Conservation (phyloP, 1,140 invertebrate genomes). For the Ericerus pela region DNA sequence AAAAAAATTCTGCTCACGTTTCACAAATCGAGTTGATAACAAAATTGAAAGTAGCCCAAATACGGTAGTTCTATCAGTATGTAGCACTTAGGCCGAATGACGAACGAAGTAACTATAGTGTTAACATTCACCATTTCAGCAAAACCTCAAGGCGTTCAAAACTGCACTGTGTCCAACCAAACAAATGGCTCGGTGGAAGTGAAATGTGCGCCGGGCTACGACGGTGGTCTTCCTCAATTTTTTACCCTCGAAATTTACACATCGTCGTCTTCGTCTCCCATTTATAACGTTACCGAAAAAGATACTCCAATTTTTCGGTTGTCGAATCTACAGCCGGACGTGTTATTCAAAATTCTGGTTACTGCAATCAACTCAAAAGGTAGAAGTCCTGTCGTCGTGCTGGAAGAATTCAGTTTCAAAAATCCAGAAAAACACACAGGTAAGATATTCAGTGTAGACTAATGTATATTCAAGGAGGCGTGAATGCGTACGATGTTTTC, state of each 20-base stretch:
- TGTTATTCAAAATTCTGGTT: slow-evolving; percentile 53
- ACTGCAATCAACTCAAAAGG: slow-evolving; percentile 67
- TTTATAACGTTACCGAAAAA: slow-evolving; percentile 45
- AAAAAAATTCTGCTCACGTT: too few relatives aligned
- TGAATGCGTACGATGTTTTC: too few relatives aligned
- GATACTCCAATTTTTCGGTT: slow-evolving; percentile 52
- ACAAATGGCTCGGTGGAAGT: slow-evolving; percentile 58
- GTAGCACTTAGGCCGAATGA: too few relatives aligned
- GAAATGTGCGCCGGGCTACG: slow-evolving; percentile 56
- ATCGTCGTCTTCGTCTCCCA: slow-evolving; percentile 36
- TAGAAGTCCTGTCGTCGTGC: slow-evolving; percentile 45
- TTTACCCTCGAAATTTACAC: slow-evolving; percentile 65
- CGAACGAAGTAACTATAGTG: too few relatives aligned
- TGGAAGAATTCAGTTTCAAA: slow-evolving; percentile 57
- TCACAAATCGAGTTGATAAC: too few relatives aligned
- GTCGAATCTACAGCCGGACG: slow-evolving; percentile 44
- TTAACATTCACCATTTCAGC: too few relatives aligned
- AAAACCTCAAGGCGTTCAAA: slow-evolving; percentile 55
- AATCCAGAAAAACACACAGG: slow-evolving; percentile 68
- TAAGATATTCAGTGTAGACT: too few relatives aligned
- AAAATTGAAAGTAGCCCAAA: too few relatives aligned
- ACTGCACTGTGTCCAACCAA: slow-evolving; percentile 57
- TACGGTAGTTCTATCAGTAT: too few relatives aligned
- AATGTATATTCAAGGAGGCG: too few relatives aligned
- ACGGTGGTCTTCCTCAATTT: slow-evolving; percentile 66